Evolutionary conservation across 2,797 vertebrate genomes (phyloP).

Genomic region (Acanthurus tractus): DNA sequence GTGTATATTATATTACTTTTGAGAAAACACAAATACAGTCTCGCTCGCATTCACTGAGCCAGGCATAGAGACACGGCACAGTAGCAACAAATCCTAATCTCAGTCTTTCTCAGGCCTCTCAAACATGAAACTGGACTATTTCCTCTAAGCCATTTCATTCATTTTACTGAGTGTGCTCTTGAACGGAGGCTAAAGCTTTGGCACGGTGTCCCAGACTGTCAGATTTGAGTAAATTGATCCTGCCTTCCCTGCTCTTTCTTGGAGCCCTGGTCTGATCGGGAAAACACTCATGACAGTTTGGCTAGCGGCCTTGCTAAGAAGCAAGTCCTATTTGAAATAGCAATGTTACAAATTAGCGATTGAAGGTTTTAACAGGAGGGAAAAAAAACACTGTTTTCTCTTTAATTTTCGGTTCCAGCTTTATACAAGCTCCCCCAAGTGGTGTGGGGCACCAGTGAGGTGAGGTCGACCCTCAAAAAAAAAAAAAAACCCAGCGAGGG

Average conservation of each 20-base stretch:
- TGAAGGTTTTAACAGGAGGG: constrained; percentile 72
- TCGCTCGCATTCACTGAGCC: constrained; percentile 12
- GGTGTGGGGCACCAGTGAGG: constrained; percentile 55
- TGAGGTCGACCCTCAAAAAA: constrained; percentile 53
- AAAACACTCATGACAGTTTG: constrained; percentile 78
- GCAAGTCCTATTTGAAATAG: constrained; percentile 69
- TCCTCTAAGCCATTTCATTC: constrained; percentile 72
- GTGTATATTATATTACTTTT: constrained; percentile 26
- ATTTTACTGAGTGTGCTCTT: constrained; percentile 66
- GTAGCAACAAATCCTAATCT: constrained; percentile 70
- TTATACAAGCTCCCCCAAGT: constrained; percentile 59
- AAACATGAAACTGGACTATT: constrained; percentile 72
- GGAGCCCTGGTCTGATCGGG: constrained; percentile 62
- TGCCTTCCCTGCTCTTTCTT: constrained; percentile 67
- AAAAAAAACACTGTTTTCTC: constrained; percentile 50
- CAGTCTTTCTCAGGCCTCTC: constrained; percentile 64
- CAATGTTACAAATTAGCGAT: constrained; percentile 74
- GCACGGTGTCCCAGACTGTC: constrained; percentile 74
- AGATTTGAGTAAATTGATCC: constrained; percentile 77
- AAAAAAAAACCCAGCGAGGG: constrained; percentile 67
- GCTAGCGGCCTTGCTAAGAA: constrained; percentile 65
- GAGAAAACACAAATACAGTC: constrained; percentile 21
- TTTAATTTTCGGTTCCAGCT: constrained; percentile 62
- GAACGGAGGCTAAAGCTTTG: constrained; percentile 69
- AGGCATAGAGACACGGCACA: constrained; percentile 57